Evolutionary conservation across 2,888 invertebrate genomes (phyloP), one percentile per base, ranked within the genome.

Genomic region (Cephus pulcher): DNA sequence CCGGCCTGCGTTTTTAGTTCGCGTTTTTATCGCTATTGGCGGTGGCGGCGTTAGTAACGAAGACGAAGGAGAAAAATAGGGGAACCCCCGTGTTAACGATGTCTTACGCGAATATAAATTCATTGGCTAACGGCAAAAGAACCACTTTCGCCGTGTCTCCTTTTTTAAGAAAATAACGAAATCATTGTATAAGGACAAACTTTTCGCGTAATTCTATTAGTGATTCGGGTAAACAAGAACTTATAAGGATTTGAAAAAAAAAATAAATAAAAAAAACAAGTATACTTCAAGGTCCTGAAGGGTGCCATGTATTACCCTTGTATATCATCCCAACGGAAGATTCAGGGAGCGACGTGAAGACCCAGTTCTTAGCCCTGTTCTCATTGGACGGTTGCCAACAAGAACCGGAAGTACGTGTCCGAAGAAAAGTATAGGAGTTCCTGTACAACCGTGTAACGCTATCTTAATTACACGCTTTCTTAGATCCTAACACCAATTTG

Each of bases 301-400:
- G 2, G 23, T 56, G 23, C 56, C 56, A 9, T 23, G 56, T 23
- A 23, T 2, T 23, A 56, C 23, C 23, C 9, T 56, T 23, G 56
- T 56, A 23, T 56, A 56, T 56, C 56, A 1, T 15, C 56, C 23
- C 23, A 56, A 9, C 9, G 6, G 9, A 56, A 23, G 56, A 56
- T 9, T 23, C 56, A 56, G 81, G 80, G 82, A 80, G 79, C 84
- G 84, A 84, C 85, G 84, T 75, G 56, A 82, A 82, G 84, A 79
- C 81, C 82, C 37, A 76, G 80, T 83, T 86, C 84, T 84, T 85
- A 84, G 82, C 84, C 81, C 79, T 83, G 84, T 86, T 87, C 82
- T 84, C 82, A 75, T 84, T 87, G 88, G 87, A 87, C 75, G 77
- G 30, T 68, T 75, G 83, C 87, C 87, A 87, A 86, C 79, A 80